Evolutionary conservation across 2,888 invertebrate genomes (phyloP).

Genomic region (Trimorus sp.): DNA sequence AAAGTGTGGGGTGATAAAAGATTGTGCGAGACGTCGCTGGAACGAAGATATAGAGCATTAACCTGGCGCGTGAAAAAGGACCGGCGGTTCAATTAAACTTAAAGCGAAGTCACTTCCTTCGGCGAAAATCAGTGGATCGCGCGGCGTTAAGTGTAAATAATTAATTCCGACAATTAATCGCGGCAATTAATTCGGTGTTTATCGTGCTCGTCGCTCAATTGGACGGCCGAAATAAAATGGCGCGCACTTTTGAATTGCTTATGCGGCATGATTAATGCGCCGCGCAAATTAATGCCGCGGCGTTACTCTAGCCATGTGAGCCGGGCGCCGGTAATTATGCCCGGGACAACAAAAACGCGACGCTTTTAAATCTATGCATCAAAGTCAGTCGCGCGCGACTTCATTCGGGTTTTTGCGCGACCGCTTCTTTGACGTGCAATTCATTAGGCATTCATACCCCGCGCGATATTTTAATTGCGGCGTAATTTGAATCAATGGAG

Average conservation of each 20-base stretch:
- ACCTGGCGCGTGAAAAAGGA: constrained; percentile 57
- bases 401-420: constrained; percentile 27
- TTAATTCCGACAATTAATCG: constrained; percentile 46
- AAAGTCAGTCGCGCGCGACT: constrained; percentile 37
- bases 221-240: constrained; percentile 6
- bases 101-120: constrained; percentile 54
- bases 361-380: constrained; percentile 31
- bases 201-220: constrained; percentile 14
- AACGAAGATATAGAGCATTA: constrained; percentile 63
- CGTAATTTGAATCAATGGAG: too few species aligned
- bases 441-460: not conserved
- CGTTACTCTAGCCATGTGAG: constrained; percentile 18
- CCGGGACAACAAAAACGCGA: constrained; percentile 35
- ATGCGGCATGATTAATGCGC: constrained; percentile 39
- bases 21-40: constrained; percentile 55
- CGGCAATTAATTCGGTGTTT: constrained; percentile 32
- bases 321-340: constrained; percentile 35
- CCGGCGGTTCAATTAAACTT: constrained; percentile 62
- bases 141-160: constrained; percentile 42
- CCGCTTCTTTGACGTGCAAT: constrained; percentile 14
- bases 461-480: too few species aligned
- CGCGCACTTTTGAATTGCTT: constrained; percentile 30
- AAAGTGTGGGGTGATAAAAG: constrained; percentile 62
- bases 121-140: constrained; percentile 47
- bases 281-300: constrained; percentile 24